Conservation (phyloP, 2,888 invertebrate genomes). For the Cheilosia scutellata region DNA sequence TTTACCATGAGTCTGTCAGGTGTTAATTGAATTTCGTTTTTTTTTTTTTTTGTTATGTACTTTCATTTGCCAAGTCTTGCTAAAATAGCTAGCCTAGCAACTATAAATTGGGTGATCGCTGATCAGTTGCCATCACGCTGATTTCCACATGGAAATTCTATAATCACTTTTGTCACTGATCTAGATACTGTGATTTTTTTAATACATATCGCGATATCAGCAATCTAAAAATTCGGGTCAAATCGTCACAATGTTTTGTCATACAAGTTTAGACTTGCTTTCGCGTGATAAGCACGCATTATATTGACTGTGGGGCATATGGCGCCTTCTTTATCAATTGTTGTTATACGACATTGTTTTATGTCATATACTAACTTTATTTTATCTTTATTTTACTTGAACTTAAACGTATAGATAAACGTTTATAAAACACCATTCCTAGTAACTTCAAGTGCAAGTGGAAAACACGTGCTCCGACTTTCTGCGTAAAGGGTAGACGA, state of each 20-base stretch:
- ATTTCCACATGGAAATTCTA: slow-evolving; percentile 11
- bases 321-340: slow-evolving; percentile 3
- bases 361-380: not conserved
- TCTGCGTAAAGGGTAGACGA: not conserved
- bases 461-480: not conserved
- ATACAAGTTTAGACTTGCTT: not conserved
- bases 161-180: slow-evolving; percentile 26
- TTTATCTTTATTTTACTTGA: not conserved
- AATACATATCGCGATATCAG: not conserved
- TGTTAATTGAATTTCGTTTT: slow-evolving; percentile 25
- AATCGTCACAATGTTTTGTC: not conserved
- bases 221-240: slow-evolving; percentile 16
- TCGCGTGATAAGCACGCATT: slow-evolving; percentile 31
- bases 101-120: not conserved
- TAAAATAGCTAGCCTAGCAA: slow-evolving; percentile 24
- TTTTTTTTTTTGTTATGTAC: slow-evolving; percentile 15
- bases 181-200: slow-evolving; percentile 30
- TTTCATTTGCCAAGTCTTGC: slow-evolving; percentile 16
- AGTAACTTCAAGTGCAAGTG: slow-evolving; percentile 1
- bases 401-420: not conserved
- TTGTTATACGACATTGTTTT: not conserved
- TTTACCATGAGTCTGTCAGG: slow-evolving; percentile 16
- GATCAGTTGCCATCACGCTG: not conserved
- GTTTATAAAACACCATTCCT: not conserved
- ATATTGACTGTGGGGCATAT: not conserved